Evolutionary conservation across 2,888 invertebrate genomes (phyloP).

Genomic region (Bhutanitis thaidina): DNA sequence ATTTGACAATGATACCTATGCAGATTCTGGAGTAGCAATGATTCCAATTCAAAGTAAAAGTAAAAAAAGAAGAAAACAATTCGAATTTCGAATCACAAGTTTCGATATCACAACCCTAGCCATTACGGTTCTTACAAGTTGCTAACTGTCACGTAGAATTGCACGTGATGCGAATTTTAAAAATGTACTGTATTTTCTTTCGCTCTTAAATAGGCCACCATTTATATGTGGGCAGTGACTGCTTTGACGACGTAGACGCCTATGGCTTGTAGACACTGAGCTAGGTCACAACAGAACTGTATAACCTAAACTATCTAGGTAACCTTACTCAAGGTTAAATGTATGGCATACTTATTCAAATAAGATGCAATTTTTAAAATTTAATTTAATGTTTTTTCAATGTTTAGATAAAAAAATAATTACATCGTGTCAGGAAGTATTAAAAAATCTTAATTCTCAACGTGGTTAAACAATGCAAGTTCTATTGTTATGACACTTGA

Average conservation of each 20-base stretch:
- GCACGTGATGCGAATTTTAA: conserved; percentile 64
- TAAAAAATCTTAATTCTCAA: too few species aligned
- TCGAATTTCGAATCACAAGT: neutral
- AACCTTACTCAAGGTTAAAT: conserved; percentile 27
- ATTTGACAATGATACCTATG: too few species aligned
- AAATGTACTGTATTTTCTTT: conserved; percentile 47
- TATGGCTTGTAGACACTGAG: conserved; percentile 12
- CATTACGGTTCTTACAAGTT: conserved; percentile 29
- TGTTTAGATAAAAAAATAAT: too few species aligned
- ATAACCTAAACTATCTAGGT: conserved; percentile 23
- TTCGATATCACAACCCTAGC: conserved; percentile 11
- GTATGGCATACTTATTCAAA: conserved; percentile 7
- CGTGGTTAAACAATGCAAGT: too few species aligned
- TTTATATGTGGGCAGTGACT: conserved; percentile 42
- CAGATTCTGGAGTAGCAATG: too few species aligned
- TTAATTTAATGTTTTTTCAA: too few species aligned
- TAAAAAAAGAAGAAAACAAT: too few species aligned
- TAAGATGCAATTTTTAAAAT: neutral
- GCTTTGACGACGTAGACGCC: neutral
- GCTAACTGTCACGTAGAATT: conserved; percentile 29
- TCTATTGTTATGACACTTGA: too few species aligned
- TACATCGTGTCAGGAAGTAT: too few species aligned
- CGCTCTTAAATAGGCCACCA: conserved; percentile 46
- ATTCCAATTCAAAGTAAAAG: too few species aligned
- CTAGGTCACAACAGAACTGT: conserved; percentile 23